Evolutionary conservation across 2,113 vertebrate species (phyloP), one percentile per base, ranked within the genome.

Genomic region (Atherinomorus stipes): DNA sequence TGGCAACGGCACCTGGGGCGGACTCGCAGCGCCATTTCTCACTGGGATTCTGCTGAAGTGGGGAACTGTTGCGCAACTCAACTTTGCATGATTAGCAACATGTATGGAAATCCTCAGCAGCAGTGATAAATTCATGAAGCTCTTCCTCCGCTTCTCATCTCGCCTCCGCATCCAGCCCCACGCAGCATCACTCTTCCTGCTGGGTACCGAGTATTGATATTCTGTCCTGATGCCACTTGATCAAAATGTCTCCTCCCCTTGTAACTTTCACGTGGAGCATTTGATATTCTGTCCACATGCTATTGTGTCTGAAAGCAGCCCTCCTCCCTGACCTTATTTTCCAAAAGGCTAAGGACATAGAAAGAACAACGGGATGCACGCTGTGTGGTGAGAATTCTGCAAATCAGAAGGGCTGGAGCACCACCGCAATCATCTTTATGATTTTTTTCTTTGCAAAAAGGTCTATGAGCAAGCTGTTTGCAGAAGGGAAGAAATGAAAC

Each of bases 1-100:
- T 56, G 21, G 34, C 40, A 28, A 31, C 56, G 67, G 58, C 70
- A 61, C 61, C 37, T 4, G 1, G 1, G 13, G 42, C 5, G 21
- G 16, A 5, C 53, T 58, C 40, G 16, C 52, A 11, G 26, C 26
- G 0, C 16, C 28, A 4, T 34, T 47, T 47, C 51, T 37, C 9
- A 8, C 25, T 11, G 12, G 22, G 4, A 23, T 11, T 49, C 16
- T 8, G 19, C 47, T 25, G 22, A 51, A 38, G 16, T 18, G 31
- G 1, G 68, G 76, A 82, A 80, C 88, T 89, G 89, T 90, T 91
- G 85, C 89, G 50, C 1, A 26, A 37, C 65, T 70, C 72, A 72
- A 76, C 88, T 77, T 79, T 69, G 53, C 80, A 85, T 74, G 61
- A 65, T 81, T 50, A 65, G 78, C 57, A 54, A 66, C 67, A 62